Evolutionary conservation across 2,797 vertebrate species (phyloP).

Genomic region (Melanotaenia pygmaea): DNA sequence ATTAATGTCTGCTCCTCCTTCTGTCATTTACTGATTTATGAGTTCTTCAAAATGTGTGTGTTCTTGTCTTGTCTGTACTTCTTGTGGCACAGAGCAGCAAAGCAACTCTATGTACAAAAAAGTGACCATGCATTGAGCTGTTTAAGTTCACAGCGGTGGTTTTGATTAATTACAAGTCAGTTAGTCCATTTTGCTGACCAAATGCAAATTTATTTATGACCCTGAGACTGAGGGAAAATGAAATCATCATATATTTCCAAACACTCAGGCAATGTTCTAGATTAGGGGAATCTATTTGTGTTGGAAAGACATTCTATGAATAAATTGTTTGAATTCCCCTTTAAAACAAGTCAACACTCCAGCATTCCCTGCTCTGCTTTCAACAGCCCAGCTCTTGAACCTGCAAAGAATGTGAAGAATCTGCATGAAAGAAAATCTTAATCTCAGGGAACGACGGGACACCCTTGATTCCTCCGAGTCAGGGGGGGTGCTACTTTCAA

Average conservation of each 20-base stretch:
- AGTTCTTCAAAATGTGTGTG: constrained; percentile 56
- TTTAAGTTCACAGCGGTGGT: constrained; percentile 52
- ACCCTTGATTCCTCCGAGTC: constrained; percentile 36
- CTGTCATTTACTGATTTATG: constrained; percentile 60
- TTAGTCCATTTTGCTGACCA: constrained; percentile 67
- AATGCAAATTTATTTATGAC: constrained; percentile 82
- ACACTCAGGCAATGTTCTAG: constrained; percentile 71
- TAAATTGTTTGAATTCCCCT: constrained; percentile 69
- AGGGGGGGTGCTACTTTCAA: constrained; percentile 52
- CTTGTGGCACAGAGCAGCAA: constrained; percentile 52
- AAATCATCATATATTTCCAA: constrained; percentile 81
- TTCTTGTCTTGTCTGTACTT: constrained; percentile 37
- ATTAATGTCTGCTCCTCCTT: constrained; percentile 42
- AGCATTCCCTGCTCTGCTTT: constrained; percentile 24
- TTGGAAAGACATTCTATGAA: constrained; percentile 74
- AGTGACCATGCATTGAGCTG: constrained; percentile 70
- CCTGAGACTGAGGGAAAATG: constrained; percentile 73
- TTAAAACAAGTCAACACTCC: constrained; percentile 40
- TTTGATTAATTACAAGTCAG: constrained; percentile 76
- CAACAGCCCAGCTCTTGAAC: constrained; percentile 31
- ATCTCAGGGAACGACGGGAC: constrained; percentile 41
- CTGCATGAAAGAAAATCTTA: constrained; percentile 39
- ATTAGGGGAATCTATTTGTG: constrained; percentile 79
- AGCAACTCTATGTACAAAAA: constrained; percentile 26
- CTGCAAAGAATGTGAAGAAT: constrained; percentile 48